Conservation (phyloP, 2,113 vertebrate species). For the Poeciliopsis retropinna region DNA sequence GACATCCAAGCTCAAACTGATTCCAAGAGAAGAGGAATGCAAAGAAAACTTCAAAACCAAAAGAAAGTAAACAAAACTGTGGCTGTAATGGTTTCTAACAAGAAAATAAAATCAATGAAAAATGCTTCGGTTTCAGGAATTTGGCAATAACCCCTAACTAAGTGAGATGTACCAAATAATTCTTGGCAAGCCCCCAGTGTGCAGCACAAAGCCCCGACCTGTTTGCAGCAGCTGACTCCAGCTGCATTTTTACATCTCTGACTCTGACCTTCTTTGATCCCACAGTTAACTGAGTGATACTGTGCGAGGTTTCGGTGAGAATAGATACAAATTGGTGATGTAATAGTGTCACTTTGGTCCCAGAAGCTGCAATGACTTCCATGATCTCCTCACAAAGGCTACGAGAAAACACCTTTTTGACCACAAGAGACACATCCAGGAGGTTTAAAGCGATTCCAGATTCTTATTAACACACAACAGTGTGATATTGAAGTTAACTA, state of each 20-base stretch:
- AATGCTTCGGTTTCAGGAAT: slow-evolving; percentile 10
- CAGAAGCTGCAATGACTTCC: slow-evolving; percentile 38
- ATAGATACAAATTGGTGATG: slow-evolving; percentile 35
- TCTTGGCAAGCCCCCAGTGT: background rate
- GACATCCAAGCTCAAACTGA: slow-evolving; percentile 10
- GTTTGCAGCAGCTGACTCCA: slow-evolving; percentile 35
- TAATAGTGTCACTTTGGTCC: slow-evolving; percentile 41
- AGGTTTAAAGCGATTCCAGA: background rate
- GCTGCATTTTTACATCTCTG: slow-evolving; percentile 28
- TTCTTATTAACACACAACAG: slow-evolving; percentile 4
- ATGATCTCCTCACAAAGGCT: slow-evolving; percentile 14
- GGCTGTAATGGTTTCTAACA: background rate
- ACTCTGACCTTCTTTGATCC: slow-evolving; percentile 23
- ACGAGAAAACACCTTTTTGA: slow-evolving; percentile 19
- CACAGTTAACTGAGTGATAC: slow-evolving; percentile 18
- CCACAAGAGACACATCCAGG: slow-evolving; percentile 9
- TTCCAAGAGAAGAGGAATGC: slow-evolving; percentile 11
- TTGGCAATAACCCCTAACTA: background rate
- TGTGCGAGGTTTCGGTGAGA: slow-evolving; percentile 41
- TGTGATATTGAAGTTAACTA: background rate
- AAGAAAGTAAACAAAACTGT: background rate
- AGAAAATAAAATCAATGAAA: slow-evolving; percentile 6
- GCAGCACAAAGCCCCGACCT: slow-evolving; percentile 10
- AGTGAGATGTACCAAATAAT: slow-evolving; percentile 18
- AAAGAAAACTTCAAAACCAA: background rate